These are phyloP conservation scores for Trichomalopsis sarcophagae DNA, from an alignment of 1,140 invertebrate species.

Conservation along the genomic window DNA sequence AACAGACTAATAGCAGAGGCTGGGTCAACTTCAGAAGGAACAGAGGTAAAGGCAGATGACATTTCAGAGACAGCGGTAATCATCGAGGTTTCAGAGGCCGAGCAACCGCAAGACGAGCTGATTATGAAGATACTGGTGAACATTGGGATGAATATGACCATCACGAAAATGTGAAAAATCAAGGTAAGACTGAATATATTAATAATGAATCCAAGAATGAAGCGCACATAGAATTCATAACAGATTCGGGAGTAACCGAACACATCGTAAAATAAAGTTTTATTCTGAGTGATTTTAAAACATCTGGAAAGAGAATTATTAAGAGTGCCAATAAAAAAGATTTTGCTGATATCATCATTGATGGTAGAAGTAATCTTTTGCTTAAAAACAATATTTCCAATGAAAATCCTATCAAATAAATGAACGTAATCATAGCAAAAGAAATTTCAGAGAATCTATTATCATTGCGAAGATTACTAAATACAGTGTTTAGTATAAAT, in stretches of 20 bases:
- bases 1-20: constrained; percentile 34
- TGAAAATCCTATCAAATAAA: constrained; percentile 50
- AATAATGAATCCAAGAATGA: constrained; percentile 37
- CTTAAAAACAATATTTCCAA: constrained; percentile 37
- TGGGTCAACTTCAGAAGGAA: constrained; percentile 42
- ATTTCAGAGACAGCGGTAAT: neutral
- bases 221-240: constrained; percentile 47
- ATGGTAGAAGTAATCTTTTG: constrained; percentile 54
- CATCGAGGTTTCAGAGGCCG: constrained; percentile 22
- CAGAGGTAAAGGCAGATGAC: constrained; percentile 7
- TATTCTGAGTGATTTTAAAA: constrained; percentile 50
- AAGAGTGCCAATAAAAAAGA: constrained; percentile 52
- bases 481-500: constrained; percentile 52
- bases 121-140: constrained; percentile 40
- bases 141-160: neutral
- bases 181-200: neutral
- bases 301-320: constrained; percentile 5
- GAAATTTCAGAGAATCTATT: constrained; percentile 55
- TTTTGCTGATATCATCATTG: constrained; percentile 50
- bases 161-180: constrained; percentile 10
- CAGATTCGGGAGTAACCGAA: constrained; percentile 50
- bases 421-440: constrained; percentile 54
- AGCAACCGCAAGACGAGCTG: constrained; percentile 49
- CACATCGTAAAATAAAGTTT: constrained; percentile 51
- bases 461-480: constrained; percentile 50